These are phyloP conservation scores for Esox niger DNA, from an alignment of 2,113 vertebrate genomes.

Conservation along the genomic window DNA sequence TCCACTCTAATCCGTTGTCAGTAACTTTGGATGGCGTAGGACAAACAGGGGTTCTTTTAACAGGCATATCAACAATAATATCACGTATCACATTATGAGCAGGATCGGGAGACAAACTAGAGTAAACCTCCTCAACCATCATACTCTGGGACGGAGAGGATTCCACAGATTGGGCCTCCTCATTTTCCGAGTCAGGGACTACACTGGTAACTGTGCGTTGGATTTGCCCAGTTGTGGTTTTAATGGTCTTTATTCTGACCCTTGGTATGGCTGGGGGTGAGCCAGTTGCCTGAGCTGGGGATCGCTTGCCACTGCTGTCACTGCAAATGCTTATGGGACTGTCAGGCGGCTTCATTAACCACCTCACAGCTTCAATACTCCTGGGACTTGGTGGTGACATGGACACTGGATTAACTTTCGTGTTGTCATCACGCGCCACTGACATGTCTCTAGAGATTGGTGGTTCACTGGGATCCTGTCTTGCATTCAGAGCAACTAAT, in stretches of 20 bases:
- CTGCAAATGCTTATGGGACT: slow-evolving; percentile 91
- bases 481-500: slow-evolving; percentile 86
- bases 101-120: slow-evolving; percentile 52
- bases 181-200: slow-evolving; percentile 82
- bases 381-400: slow-evolving; percentile 90
- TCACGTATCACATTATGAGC: slow-evolving; percentile 52
- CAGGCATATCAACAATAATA: slow-evolving; percentile 40
- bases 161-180: slow-evolving; percentile 82
- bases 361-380: slow-evolving; percentile 85
- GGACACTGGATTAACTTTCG: slow-evolving; percentile 82
- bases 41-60: slow-evolving; percentile 40
- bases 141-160: slow-evolving; percentile 78
- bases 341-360: slow-evolving; percentile 81
- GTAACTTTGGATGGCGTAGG: slow-evolving; percentile 53
- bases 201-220: slow-evolving; percentile 92
- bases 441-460: slow-evolving; percentile 68
- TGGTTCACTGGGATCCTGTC: slow-evolving; percentile 78
- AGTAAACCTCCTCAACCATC: slow-evolving; percentile 72
- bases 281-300: slow-evolving; percentile 81
- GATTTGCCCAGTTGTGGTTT: slow-evolving; percentile 92
- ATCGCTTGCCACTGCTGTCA: slow-evolving; percentile 87
- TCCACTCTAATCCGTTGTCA: slow-evolving; percentile 46
- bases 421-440: slow-evolving; percentile 69
- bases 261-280: slow-evolving; percentile 92
- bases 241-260: slow-evolving; percentile 96